Conservation (phyloP, 2,113 vertebrate genomes). For the Perca schrenkii region DNA sequence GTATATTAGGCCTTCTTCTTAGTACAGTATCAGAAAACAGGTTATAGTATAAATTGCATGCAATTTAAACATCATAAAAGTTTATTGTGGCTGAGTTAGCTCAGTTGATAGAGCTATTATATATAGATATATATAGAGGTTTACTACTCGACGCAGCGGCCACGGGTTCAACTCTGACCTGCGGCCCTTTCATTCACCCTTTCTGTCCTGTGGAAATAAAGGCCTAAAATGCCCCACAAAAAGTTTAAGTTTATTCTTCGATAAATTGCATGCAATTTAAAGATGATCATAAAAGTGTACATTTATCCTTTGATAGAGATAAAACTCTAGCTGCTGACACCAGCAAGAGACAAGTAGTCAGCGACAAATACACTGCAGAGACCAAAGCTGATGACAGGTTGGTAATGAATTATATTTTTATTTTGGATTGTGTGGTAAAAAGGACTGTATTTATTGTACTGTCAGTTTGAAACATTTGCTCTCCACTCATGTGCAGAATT, state of each 20-base stretch:
- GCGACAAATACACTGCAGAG: background rate
- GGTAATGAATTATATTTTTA: background rate
- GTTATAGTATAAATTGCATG: background rate
- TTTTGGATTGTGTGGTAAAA: background rate
- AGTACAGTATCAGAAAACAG: background rate
- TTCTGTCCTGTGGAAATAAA: too few relatives aligned
- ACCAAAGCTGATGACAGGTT: background rate
- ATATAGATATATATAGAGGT: too few relatives aligned
- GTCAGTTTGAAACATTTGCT: background rate
- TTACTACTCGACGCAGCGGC: too few relatives aligned
- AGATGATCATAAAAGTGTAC: background rate
- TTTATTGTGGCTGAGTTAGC: too few relatives aligned
- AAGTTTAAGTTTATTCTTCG: too few relatives aligned
- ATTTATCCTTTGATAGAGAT: background rate
- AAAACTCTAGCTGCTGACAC: background rate
- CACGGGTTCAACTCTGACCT: too few relatives aligned
- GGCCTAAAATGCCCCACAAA: too few relatives aligned
- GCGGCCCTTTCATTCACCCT: too few relatives aligned
- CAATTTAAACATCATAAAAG: too few relatives aligned
- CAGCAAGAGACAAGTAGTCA: background rate
- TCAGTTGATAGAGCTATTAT: too few relatives aligned
- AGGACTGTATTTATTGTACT: background rate
- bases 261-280: too few relatives aligned
- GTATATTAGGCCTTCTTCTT: background rate
- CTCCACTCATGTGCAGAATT: background rate